These are phyloP conservation scores for Thymelicus sylvestris DNA, from an alignment of 2,888 invertebrate genomes.

Conservation along the genomic window DNA sequence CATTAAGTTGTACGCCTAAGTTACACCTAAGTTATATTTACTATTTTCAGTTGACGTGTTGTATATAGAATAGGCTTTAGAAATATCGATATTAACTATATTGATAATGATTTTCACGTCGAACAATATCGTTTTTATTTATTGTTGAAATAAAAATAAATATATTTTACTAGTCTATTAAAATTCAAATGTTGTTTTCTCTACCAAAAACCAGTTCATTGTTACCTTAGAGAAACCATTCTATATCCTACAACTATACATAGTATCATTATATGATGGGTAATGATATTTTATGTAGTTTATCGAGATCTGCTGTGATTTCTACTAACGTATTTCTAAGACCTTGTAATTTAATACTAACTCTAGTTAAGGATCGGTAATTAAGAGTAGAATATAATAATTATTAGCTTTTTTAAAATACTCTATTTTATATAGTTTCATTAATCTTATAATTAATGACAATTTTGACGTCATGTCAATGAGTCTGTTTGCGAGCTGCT, in stretches of 20 bases:
- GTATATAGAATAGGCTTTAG: neutral
- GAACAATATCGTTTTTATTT: slow-evolving; percentile 54
- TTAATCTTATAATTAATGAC: slow-evolving; percentile 23
- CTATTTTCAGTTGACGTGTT: neutral
- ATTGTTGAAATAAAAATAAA: slow-evolving; percentile 52
- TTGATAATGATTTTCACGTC: slow-evolving; percentile 38
- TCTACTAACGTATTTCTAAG: slow-evolving; percentile 61
- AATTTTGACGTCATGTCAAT: neutral
- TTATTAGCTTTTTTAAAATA: slow-evolving; percentile 7
- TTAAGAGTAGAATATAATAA: slow-evolving; percentile 4
- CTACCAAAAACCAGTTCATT: slow-evolving; percentile 38
- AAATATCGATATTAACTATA: slow-evolving; percentile 24
- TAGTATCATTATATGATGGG: slow-evolving; percentile 34
- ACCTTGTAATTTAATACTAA: slow-evolving; percentile 45
- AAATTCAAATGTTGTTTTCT: slow-evolving; percentile 41
- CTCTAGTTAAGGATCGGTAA: slow-evolving; percentile 41
- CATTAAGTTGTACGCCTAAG: neutral
- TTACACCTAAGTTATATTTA: neutral
- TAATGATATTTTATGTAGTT: slow-evolving; percentile 48
- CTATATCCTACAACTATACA: slow-evolving; percentile 24
- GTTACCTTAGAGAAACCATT: slow-evolving; percentile 31
- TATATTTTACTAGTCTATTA: slow-evolving; percentile 57
- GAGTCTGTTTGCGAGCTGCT: slow-evolving; percentile 1
- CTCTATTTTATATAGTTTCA: slow-evolving; percentile 20
- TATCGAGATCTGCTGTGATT: slow-evolving; percentile 75